Evolutionary conservation across 2,113 vertebrate species (phyloP), one percentile per base, ranked within the genome.

Genomic region (Pao palembangensis): DNA sequence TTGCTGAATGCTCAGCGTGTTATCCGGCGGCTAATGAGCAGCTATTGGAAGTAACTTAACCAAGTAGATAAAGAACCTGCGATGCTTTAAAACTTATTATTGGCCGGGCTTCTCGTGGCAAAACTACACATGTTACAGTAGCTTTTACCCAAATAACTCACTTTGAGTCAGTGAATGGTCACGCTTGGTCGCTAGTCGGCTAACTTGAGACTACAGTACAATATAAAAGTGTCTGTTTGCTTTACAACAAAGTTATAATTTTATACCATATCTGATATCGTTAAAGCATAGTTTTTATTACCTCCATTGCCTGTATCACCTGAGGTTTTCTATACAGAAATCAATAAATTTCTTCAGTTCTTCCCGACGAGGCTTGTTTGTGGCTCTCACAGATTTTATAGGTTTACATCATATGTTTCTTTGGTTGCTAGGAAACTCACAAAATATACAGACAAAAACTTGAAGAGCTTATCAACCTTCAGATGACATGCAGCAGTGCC

Each of bases 361-460:
- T 17, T n/a, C 44, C 44, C 2, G 44, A 13, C 5, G 44, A 15
- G 14, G 14, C 15, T 17, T 5, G 44, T 59, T 56, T 51, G 25
- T 50, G 53, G 41, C 14, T 3, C 47, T 17, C 28, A 15, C 15
- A 47, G 0, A 34, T 60, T 1, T 3, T 23, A 1, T 21, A 7
- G 1, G 0, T 17, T 57, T 19, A 31, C 12, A 38, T n/a, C 12
- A 6, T 18, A 11, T 57, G 1, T 46, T 11, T 28, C 0, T 72
- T 61, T 71, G 5, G 50, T 72, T 49, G 48, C 6, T 61, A 99
- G 97, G 97, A 98, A 88, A 93, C 92, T 0, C 95, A 99, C 85
- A 97, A 96, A 84, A 76, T 94, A 38, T 99, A 99, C 85, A 88
- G 84, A 70, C 95, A 97, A 71, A 98, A 98, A 73, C 88, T 99